Conservation (phyloP, 2,888 invertebrate genomes). For the Nasonovia ribisnigri region DNA sequence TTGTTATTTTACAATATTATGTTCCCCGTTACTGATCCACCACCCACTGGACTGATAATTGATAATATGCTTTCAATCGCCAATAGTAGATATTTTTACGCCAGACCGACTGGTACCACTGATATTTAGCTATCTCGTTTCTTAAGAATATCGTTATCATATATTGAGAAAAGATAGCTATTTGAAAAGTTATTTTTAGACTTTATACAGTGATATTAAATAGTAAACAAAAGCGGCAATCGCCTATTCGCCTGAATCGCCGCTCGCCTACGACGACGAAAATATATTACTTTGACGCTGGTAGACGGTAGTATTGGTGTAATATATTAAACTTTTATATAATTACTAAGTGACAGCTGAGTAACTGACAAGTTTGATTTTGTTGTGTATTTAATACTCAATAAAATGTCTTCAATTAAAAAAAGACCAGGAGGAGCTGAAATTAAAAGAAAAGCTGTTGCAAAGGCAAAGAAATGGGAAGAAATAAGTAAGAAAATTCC, state of each 20-base stretch:
- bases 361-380: not conserved
- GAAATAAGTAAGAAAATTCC: not conserved
- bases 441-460: not conserved
- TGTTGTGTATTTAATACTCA: not conserved
- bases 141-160: too few relatives aligned
- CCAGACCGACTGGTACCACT: too few relatives aligned
- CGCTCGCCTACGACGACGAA: not conserved
- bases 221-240: not conserved
- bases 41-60: too few relatives aligned
- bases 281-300: not conserved
- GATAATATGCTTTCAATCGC: too few relatives aligned
- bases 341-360: not conserved
- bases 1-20: too few relatives aligned
- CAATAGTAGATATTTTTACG: too few relatives aligned
- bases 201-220: too few relatives aligned
- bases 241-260: not conserved
- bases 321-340: not conserved
- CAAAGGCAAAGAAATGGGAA: not conserved
- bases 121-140: too few relatives aligned
- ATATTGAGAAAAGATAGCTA: too few relatives aligned
- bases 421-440: not conserved
- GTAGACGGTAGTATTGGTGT: not conserved
- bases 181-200: too few relatives aligned
- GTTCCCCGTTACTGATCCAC: too few relatives aligned
- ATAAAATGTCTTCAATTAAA: slow-evolving; percentile 2